These are phyloP conservation scores for Tillus elongatus DNA, from an alignment of 2,888 invertebrate genomes.

Conservation along the genomic window DNA sequence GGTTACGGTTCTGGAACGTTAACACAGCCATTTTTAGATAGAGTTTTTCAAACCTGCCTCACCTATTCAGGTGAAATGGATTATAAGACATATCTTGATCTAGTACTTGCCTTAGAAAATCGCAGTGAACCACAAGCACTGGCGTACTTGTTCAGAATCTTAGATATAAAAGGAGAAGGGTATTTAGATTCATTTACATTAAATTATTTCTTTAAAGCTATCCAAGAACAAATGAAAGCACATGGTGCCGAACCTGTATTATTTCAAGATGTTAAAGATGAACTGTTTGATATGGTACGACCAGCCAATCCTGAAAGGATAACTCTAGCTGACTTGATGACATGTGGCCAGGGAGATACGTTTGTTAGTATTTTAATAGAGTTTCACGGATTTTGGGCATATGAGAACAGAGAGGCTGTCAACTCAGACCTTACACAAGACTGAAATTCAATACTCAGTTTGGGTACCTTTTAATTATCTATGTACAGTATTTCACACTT, in stretches of 20 bases:
- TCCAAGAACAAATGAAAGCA: conserved; percentile 80
- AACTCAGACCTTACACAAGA: conserved; percentile 51
- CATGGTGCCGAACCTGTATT: conserved; percentile 84
- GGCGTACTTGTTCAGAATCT: conserved; percentile 81
- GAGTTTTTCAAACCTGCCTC: conserved; percentile 90
- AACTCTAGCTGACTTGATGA: conserved; percentile 75
- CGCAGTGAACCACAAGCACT: conserved; percentile 83
- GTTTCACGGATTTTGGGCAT: conserved; percentile 93
- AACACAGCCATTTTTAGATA: conserved; percentile 81
- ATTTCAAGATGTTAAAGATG: conserved; percentile 93
- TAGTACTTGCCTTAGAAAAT: conserved; percentile 89
- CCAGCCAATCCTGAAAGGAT: conserved; percentile 76
- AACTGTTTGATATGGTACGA: conserved; percentile 96
- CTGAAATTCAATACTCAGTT: conserved; percentile 17
- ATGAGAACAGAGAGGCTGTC: conserved; percentile 84
- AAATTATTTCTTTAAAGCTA: conserved; percentile 79
- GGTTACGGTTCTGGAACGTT: conserved; percentile 86
- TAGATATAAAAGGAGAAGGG: conserved; percentile 82
- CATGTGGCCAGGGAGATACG: conserved; percentile 86
- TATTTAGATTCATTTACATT: conserved; percentile 84
- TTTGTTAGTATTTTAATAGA: conserved; percentile 90
- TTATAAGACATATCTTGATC: conserved; percentile 92
- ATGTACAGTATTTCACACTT: too few relatives aligned
- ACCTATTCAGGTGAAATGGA: conserved; percentile 95
- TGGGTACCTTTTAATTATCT: conserved; percentile 1